These are phyloP conservation scores for Myotis brandtii DNA, from an alignment of 2,113 vertebrate genomes.

Conservation along the genomic window DNA sequence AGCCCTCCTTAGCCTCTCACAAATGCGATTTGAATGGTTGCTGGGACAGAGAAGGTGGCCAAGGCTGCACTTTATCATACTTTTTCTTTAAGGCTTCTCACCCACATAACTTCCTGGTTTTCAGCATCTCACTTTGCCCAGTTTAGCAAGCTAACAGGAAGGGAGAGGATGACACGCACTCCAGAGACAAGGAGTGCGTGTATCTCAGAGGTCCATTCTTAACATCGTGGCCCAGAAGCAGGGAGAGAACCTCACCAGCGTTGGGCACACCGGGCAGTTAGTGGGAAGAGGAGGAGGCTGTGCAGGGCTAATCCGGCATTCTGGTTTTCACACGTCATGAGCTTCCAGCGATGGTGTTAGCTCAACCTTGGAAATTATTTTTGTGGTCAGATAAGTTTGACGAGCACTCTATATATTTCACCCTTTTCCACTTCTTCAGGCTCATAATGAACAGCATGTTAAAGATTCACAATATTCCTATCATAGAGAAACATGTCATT, in stretches of 20 bases:
- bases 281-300: neutral
- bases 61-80: neutral
- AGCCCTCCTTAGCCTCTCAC: rapidly evolving
- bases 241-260: neutral
- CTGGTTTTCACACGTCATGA: neutral
- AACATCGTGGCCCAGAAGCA: neutral
- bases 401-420: neutral
- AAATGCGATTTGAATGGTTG: neutral
- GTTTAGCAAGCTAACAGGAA: neutral
- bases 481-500: too few relatives aligned
- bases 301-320: neutral
- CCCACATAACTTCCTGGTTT: neutral
- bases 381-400: neutral
- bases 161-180: neutral
- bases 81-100: neutral
- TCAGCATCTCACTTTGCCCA: neutral
- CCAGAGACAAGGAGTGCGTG: too few relatives aligned
- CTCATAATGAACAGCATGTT: neutral
- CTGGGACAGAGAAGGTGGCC: neutral
- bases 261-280: neutral
- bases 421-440: neutral
- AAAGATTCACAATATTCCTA: neutral
- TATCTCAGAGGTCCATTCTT: neutral
- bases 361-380: neutral
- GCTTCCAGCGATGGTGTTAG: neutral